Evolutionary conservation across 2,113 vertebrate genomes (phyloP).

Genomic region (Hemibagrus wyckioides): DNA sequence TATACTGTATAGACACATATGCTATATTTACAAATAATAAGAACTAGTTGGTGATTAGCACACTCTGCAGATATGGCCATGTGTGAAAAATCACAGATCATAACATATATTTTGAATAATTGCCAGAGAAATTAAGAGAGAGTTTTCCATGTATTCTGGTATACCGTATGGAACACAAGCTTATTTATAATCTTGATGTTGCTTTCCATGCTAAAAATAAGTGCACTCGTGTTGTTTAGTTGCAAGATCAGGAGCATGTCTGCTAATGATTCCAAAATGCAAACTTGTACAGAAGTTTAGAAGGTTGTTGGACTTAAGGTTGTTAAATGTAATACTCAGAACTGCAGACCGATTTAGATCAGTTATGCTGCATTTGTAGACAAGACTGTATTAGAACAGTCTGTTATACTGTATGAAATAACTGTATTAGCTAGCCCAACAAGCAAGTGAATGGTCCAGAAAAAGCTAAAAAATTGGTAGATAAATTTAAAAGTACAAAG

Average conservation of each 20-base stretch:
- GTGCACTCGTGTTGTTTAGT: neutral
- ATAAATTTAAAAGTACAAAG: neutral
- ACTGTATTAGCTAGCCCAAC: neutral
- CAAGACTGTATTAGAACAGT: too few relatives aligned
- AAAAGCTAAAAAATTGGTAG: neutral
- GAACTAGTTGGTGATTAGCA: neutral
- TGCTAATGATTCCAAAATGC: neutral
- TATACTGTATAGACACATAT: neutral
- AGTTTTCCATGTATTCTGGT: neutral
- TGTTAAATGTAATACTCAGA: neutral
- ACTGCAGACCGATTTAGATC: neutral
- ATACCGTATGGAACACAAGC: neutral
- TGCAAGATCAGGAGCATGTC: neutral
- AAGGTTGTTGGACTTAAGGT: neutral
- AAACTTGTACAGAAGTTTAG: neutral
- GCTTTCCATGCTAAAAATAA: neutral
- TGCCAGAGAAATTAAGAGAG: neutral
- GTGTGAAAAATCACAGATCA: neutral
- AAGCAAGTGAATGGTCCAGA: neutral
- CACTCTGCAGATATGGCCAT: neutral
- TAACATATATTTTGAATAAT: neutral
- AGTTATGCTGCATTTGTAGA: neutral
- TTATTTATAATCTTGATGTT: neutral
- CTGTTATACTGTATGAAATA: too few relatives aligned
- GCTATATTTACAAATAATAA: neutral